These are phyloP conservation scores for Isichthys henryi DNA, from an alignment of 2,113 vertebrate genomes.

Conservation along the genomic window DNA sequence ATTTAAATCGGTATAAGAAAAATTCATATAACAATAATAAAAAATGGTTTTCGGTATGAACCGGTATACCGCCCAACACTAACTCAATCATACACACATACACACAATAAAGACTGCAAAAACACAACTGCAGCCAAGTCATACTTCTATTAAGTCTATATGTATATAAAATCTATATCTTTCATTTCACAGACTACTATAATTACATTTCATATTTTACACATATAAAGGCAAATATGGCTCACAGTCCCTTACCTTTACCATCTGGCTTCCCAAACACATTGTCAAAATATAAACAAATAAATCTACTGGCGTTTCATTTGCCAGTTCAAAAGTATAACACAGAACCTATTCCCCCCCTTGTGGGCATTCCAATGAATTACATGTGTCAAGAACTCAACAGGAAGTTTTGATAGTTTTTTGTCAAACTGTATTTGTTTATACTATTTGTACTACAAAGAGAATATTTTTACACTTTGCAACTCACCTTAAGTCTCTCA, in stretches of 20 bases:
- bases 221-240: neutral
- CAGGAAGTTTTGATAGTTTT: neutral
- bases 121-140: neutral
- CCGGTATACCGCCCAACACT: too few relatives aligned
- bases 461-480: neutral
- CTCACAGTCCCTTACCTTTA: neutral
- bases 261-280: neutral
- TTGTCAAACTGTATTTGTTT: neutral
- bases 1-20: too few relatives aligned
- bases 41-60: too few relatives aligned
- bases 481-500: slow-evolving; percentile 83
- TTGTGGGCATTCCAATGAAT: slow-evolving; percentile 8
- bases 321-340: neutral
- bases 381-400: neutral
- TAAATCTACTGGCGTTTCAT: neutral
- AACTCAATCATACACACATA: neutral
- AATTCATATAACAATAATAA: too few relatives aligned
- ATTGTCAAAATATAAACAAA: neutral
- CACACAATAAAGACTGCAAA: neutral
- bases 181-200: neutral
- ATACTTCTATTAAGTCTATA: neutral
- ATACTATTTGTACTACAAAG: neutral
- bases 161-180: neutral
- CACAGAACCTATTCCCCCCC: neutral
- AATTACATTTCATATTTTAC: neutral